Percentiles rank a stretch among this genome's conserved stretches.
phyloP scores from a whole-genome alignment of 2,113 vertebrate genomes.

The Malurus alboscapulatus region DNA sequence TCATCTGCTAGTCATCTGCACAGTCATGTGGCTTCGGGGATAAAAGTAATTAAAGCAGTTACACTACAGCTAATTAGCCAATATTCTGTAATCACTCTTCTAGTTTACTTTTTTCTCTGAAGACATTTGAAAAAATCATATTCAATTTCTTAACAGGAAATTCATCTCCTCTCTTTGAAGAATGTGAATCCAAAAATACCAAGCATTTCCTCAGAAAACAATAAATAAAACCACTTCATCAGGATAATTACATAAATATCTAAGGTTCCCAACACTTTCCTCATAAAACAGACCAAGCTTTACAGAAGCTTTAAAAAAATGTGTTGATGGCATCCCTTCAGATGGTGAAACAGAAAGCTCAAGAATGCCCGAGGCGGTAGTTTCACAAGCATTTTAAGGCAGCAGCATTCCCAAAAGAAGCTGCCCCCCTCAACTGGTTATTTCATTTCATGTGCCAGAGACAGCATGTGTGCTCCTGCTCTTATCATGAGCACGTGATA shows the following conservation, averaged over 20 bases:
- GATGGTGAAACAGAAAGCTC: conserved; percentile 36
- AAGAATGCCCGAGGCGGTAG: neutral
- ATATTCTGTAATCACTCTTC: conserved; percentile 68
- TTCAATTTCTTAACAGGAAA: conserved; percentile 47
- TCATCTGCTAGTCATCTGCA: conserved; percentile 72
- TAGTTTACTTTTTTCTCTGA: conserved; percentile 63
- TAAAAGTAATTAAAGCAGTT: conserved; percentile 72
- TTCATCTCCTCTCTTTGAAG: conserved; percentile 28
- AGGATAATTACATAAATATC: conserved; percentile 49
- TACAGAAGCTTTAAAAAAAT: neutral
- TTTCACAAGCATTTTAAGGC: conserved; percentile 33
- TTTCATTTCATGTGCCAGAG: conserved; percentile 21
- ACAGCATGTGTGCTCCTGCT: conserved; percentile 50
- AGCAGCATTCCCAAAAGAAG: conserved; percentile 20
- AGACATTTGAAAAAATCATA: conserved; percentile 60
- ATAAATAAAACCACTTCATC: conserved; percentile 54
- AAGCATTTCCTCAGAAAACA: conserved; percentile 44
- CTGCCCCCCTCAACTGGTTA: neutral
- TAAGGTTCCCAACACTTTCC: neutral
- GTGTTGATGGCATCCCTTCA: conserved; percentile 41
- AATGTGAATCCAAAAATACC: neutral
- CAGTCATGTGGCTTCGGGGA: conserved; percentile 68
- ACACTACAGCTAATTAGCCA: conserved; percentile 70
- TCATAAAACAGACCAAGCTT: neutral
- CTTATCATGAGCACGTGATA: neutral